Evolutionary conservation across 2,888 invertebrate species (phyloP), one percentile per base, ranked within the genome.

Genomic region (Drosophila hamatofila): DNA sequence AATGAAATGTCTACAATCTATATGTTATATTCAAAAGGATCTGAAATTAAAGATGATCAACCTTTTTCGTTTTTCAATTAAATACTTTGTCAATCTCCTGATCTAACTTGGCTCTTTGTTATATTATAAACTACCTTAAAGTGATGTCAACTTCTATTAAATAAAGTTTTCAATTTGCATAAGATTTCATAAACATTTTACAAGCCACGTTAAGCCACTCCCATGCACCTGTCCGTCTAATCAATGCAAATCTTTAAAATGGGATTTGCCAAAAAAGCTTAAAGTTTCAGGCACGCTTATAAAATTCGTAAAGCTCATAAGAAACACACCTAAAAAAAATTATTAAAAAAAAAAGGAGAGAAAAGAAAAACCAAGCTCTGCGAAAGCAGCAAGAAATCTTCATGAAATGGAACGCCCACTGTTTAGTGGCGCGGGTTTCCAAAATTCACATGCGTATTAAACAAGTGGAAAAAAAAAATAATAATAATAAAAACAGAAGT

Each of bases 401-500:
- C 9, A 27, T 42, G 35, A n/a, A n/a, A n/a, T 37, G 87, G 62
- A 83, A 87, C 84, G 84, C 84, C 84, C 81, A 85, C 84, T 71
- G 89, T 75, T 88, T 88, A 81, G 87, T 75, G 39, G 65, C 39
- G 49, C 42, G 60, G 78, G 66, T 44, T 62, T 56, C 44, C 33
- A 56, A 76, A 81, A 83, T 81, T 88, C 87, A 88, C 87, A 88
- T 81, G 75, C 70, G 62, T 80, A 83, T 78, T 78, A 83, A 88
- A 58, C 21, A 54, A 51, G 42, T 65, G 39, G 54, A 35, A 35
- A 61, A 65, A 61, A 66, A 73, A 56, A 61, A 42, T 21, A 42
- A 54, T 18, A 69, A 60, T 51, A 64, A 83, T 81, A 69, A 88
- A 83, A 89, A 88, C 88, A 88, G 88, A 89, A 86, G 89, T 88